Evolutionary conservation across 2,888 invertebrate genomes (phyloP).

Genomic region (Tetanocera ferruginea): DNA sequence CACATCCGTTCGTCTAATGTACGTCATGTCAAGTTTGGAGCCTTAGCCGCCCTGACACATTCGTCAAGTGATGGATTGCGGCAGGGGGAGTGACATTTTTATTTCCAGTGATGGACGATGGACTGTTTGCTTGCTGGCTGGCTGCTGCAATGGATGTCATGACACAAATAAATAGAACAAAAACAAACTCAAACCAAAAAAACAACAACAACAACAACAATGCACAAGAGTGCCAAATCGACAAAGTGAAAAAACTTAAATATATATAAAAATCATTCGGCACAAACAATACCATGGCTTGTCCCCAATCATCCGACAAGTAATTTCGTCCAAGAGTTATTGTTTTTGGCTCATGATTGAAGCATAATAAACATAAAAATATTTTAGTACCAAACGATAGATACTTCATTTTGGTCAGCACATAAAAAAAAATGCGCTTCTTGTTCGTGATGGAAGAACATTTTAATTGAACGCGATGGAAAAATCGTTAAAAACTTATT

Average conservation of each 20-base stretch:
- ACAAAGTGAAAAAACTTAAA: neutral
- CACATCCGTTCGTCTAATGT: constrained; percentile 8
- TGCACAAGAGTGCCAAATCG: neutral
- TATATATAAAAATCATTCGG: neutral
- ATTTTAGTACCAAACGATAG: neutral
- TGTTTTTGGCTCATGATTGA: neutral
- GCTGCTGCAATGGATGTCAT: constrained; percentile 19
- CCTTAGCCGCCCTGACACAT: constrained; percentile 53
- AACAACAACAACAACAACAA: neutral
- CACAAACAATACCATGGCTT: neutral
- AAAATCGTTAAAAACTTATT: neutral
- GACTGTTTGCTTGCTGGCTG: neutral
- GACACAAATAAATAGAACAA: constrained; percentile 19
- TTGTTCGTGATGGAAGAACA: neutral
- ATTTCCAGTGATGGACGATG: constrained; percentile 67
- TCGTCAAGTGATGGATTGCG: constrained; percentile 69
- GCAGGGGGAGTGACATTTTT: constrained; percentile 69
- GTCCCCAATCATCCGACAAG: neutral
- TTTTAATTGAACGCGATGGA: neutral
- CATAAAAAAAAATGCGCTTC: too few species aligned
- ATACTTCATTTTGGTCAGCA: too few species aligned
- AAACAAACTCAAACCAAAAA: neutral
- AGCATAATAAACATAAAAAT: constrained; percentile 16
- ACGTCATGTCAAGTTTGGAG: constrained; percentile 31
- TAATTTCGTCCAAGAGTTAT: neutral